Conservation (phyloP, 1,140 invertebrate species). For the Meloidogyne chitwoodi region DNA sequence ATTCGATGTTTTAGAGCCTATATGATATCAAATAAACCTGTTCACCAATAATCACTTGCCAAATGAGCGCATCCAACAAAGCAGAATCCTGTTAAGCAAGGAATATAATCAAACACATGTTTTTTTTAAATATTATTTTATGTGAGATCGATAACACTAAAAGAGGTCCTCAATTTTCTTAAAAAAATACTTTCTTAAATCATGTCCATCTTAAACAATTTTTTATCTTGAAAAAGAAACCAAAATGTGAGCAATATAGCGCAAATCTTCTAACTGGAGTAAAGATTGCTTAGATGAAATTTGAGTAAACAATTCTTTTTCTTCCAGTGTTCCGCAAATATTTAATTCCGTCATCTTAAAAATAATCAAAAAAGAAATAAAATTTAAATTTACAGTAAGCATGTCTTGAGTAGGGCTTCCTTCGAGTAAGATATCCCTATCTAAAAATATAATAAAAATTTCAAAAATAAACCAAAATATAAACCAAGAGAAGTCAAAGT, state of each 20-base stretch:
- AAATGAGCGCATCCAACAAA: slow-evolving; percentile 20
- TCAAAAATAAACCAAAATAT: not conserved
- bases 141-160: no score
- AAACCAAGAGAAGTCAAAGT: slow-evolving; percentile 33
- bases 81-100: not conserved
- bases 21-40: slow-evolving; percentile 17
- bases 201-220: no score
- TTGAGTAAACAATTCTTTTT: slow-evolving; percentile 30
- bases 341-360: slow-evolving; percentile 36
- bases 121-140: not conserved
- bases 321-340: slow-evolving; percentile 17
- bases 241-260: not conserved
- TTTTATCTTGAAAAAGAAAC: no score
- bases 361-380: not conserved
- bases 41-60: slow-evolving; percentile 35
- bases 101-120: not conserved
- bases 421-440: slow-evolving; percentile 16
- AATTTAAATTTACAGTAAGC: slow-evolving; percentile 7
- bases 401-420: slow-evolving; percentile 37
- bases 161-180: no score
- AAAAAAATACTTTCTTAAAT: no score
- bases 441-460: not conserved
- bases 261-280: slow-evolving; percentile 16
- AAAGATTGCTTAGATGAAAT: slow-evolving; percentile 13
- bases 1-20: not conserved